Percentiles rank a stretch among this genome's conserved stretches.
These are phyloP conservation scores for Lycodopsis pacificus DNA, from an alignment of 2,797 vertebrate species.

Conservation along the genomic window DNA sequence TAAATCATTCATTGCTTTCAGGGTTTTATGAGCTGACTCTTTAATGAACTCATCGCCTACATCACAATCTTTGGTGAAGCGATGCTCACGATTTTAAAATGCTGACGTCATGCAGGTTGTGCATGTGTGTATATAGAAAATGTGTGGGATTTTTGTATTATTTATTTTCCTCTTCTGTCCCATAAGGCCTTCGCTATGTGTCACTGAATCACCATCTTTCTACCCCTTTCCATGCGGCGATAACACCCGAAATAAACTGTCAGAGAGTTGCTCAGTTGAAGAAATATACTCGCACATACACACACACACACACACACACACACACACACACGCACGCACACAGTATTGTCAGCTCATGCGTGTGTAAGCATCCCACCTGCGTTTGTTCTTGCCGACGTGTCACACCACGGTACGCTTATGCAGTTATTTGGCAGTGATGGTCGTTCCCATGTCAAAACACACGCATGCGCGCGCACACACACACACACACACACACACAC, in stretches of 20 bases:
- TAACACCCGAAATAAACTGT: conserved; percentile 77
- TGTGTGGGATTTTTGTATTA: conserved; percentile 36
- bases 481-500: not conserved
- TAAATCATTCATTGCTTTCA: not conserved
- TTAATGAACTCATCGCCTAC: not conserved
- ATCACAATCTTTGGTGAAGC: not conserved
- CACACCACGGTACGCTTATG: conserved; percentile 54
- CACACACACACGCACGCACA: not conserved
- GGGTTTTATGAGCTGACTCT: not conserved
- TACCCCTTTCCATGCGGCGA: conserved; percentile 55
- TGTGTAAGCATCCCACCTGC: conserved; percentile 58
- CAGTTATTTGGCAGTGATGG: conserved; percentile 76
- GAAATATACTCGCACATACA: conserved; percentile 21
- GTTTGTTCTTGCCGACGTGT: conserved; percentile 65
- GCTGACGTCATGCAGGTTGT: not conserved
- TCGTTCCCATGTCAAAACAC: conserved; percentile 68
- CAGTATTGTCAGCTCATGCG: conserved; percentile 18
- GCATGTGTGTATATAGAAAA: not conserved
- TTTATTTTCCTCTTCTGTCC: conserved; percentile 33
- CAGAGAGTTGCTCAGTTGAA: conserved; percentile 73
- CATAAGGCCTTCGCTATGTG: conserved; percentile 48
- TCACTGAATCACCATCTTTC: conserved; percentile 56
- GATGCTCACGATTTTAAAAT: not conserved
- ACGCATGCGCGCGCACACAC: not conserved
- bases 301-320: not conserved